Conservation (phyloP, 2,797 vertebrate genomes). For the Apodemus agrarius region DNA sequence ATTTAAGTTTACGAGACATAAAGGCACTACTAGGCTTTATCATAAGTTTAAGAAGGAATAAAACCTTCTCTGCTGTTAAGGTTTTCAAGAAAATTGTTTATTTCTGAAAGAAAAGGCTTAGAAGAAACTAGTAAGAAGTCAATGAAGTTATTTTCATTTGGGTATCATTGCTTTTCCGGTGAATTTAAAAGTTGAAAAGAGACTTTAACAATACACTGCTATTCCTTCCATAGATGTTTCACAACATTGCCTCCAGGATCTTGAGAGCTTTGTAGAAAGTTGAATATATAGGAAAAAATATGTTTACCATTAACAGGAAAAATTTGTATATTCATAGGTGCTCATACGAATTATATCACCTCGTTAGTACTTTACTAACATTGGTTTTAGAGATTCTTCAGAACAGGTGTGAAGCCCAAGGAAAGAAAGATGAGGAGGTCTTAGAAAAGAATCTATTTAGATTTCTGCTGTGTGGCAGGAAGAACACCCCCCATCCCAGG, state of each 20-base stretch:
- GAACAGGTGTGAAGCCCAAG: not conserved
- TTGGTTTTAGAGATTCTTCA: conserved; percentile 3
- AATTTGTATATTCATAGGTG: not conserved
- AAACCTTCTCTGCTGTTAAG: conserved; percentile 59
- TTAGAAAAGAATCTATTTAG: not conserved
- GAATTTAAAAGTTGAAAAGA: not conserved
- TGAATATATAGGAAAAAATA: not conserved
- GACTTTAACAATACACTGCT: not conserved
- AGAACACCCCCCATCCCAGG: not conserved
- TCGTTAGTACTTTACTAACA: not conserved
- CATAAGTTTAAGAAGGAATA: conserved; percentile 66
- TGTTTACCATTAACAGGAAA: not conserved
- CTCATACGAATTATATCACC: conserved; percentile 1
- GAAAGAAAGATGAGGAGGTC: conserved; percentile 20
- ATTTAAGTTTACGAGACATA: conserved; percentile 69
- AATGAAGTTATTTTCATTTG: not conserved
- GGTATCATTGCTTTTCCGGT: not conserved
- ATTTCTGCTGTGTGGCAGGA: not conserved
- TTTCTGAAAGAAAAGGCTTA: conserved; percentile 5
- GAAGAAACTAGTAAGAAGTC: not conserved
- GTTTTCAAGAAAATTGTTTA: conserved; percentile 38
- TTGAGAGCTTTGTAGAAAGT: not conserved
- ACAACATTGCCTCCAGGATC: not conserved
- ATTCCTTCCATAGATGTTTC: not conserved
- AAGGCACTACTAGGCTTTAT: conserved; percentile 70